Evolutionary conservation across 2,797 vertebrate genomes (phyloP).

Genomic region (Coracias cyanogaster): DNA sequence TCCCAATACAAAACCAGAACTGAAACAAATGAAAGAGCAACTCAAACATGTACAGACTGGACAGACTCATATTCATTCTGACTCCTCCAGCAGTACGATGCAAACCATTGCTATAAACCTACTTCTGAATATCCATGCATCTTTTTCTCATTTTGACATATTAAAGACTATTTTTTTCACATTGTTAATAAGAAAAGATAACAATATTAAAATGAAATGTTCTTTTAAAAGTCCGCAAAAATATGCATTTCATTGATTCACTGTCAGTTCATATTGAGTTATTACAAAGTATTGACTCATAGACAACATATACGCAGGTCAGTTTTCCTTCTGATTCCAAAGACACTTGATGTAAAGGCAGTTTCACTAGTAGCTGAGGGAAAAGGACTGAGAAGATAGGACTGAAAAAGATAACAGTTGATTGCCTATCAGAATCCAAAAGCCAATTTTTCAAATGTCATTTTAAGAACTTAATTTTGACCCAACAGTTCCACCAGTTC

Average conservation of each 20-base stretch:
- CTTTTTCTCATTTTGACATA: not conserved
- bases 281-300: not conserved
- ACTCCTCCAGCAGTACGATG: not conserved
- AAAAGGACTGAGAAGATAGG: not conserved
- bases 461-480: constrained; percentile 28
- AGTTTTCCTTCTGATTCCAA: not conserved
- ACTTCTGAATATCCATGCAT: not conserved
- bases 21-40: not conserved
- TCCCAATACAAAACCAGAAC: not conserved
- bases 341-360: not conserved
- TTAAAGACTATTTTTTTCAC: not conserved
- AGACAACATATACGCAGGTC: not conserved
- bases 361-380: not conserved
- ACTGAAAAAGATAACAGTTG: not conserved
- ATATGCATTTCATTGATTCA: not conserved
- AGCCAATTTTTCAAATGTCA: not conserved
- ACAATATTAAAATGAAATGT: not conserved
- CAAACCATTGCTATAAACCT: not conserved
- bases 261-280: not conserved
- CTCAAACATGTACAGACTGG: not conserved
- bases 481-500: not conserved
- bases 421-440: not conserved
- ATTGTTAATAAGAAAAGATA: not conserved
- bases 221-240: not conserved
- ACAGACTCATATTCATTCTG: not conserved